phyloP scores from a whole-genome alignment of 2,797 vertebrate genomes.

The Gadopsis marmoratus region DNA sequence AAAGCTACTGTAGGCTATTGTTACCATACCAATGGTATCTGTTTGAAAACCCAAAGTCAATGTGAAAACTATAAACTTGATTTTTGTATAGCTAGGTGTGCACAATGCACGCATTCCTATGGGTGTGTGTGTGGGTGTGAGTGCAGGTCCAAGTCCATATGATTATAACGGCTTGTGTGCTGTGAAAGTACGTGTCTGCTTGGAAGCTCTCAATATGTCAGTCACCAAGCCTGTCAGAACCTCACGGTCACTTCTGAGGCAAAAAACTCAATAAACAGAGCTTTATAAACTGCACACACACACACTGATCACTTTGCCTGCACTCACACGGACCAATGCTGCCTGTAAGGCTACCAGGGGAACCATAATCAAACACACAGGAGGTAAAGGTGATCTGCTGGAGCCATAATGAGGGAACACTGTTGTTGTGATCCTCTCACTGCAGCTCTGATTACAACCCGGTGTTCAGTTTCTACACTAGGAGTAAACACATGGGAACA shows the following conservation, averaged over 20 bases:
- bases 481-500: constrained; percentile 77
- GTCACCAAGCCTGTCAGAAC: constrained; percentile 11
- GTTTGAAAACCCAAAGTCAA: background rate
- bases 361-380: constrained; percentile 61
- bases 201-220: constrained; percentile 9
- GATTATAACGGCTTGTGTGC: background rate
- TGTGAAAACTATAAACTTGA: background rate
- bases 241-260: constrained; percentile 8
- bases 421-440: constrained; percentile 79
- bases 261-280: constrained; percentile 28
- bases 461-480: constrained; percentile 75
- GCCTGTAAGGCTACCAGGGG: constrained; percentile 46
- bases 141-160: background rate
- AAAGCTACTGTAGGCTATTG: background rate
- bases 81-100: background rate
- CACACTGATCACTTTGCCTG: constrained; percentile 32
- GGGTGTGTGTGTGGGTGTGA: background rate
- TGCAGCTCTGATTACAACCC: constrained; percentile 80
- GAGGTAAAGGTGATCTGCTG: constrained; percentile 72
- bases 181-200: background rate
- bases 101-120: background rate
- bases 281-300: constrained; percentile 12
- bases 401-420: constrained; percentile 79
- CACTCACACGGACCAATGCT: constrained; percentile 40
- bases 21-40: background rate